phyloP scores from a whole-genome alignment of 2,113 vertebrate genomes.

The Meles meles region DNA sequence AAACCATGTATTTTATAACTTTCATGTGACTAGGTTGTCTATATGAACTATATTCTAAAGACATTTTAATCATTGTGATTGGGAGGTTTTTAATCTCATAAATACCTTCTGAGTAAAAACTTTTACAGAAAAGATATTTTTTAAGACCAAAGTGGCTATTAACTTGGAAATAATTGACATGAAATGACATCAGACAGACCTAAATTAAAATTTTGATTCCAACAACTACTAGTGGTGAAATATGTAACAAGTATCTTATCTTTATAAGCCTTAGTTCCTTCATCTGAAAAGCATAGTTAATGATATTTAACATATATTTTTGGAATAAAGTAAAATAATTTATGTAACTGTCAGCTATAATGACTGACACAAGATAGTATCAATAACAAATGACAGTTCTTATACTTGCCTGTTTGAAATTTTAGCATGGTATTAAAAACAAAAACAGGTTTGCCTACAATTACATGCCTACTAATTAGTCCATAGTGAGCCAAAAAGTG shows the following conservation, averaged over 20 bases:
- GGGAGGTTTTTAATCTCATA: background rate
- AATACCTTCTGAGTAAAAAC: background rate
- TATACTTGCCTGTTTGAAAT: background rate
- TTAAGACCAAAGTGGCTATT: background rate
- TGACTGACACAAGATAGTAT: background rate
- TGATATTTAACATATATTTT: background rate
- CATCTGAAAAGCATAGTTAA: background rate
- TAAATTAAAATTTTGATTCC: background rate
- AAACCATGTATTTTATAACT: background rate
- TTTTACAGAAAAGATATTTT: background rate
- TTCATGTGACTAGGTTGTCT: background rate
- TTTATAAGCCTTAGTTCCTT: background rate
- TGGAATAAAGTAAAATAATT: background rate
- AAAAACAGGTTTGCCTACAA: background rate
- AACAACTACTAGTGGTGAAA: background rate
- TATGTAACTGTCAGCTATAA: background rate
- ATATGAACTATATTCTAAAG: background rate
- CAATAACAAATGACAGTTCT: background rate
- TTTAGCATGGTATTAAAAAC: background rate
- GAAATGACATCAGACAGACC: background rate
- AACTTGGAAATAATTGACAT: background rate
- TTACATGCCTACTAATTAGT: background rate
- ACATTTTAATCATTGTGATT: background rate
- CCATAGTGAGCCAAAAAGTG: background rate
- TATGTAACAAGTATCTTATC: background rate